Evolutionary conservation across 2,797 vertebrate genomes (phyloP).

Genomic region (Percopsis omiscomaycus): DNA sequence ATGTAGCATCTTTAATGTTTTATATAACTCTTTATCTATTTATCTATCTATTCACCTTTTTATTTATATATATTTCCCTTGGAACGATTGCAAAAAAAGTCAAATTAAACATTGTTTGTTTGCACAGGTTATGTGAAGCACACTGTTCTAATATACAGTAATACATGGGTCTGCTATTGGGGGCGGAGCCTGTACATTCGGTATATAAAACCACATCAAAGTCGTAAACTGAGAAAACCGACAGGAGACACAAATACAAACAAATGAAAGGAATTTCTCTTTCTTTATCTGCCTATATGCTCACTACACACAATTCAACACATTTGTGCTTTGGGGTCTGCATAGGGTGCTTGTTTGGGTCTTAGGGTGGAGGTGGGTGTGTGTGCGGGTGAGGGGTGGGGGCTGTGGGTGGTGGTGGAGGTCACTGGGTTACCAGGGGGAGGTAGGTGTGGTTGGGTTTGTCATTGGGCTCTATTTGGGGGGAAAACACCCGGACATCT

Average conservation of each 20-base stretch:
- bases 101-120: slow-evolving; percentile 48
- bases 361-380: slow-evolving; percentile 45
- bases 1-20: slow-evolving; percentile 52
- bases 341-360: slow-evolving; percentile 55
- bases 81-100: slow-evolving; percentile 56
- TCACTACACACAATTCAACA: slow-evolving; percentile 61
- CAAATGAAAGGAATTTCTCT: slow-evolving; percentile 45
- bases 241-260: slow-evolving; percentile 45
- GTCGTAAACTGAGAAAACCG: slow-evolving; percentile 52
- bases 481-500: neutral
- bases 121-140: slow-evolving; percentile 76
- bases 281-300: slow-evolving; percentile 48
- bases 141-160: slow-evolving; percentile 74
- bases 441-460: slow-evolving; percentile 64
- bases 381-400: slow-evolving; percentile 27
- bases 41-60: slow-evolving; percentile 45
- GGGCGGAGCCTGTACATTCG: slow-evolving; percentile 78
- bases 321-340: slow-evolving; percentile 78
- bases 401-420: slow-evolving; percentile 51
- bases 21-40: slow-evolving; percentile 51
- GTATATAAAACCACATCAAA: slow-evolving; percentile 84
- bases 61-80: slow-evolving; percentile 38
- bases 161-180: slow-evolving; percentile 60
- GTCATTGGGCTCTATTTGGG: slow-evolving; percentile 27
- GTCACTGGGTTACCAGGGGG: slow-evolving; percentile 50